phyloP scores from a whole-genome alignment of 1,140 invertebrate species.

The Bathynomus jamesi region DNA sequence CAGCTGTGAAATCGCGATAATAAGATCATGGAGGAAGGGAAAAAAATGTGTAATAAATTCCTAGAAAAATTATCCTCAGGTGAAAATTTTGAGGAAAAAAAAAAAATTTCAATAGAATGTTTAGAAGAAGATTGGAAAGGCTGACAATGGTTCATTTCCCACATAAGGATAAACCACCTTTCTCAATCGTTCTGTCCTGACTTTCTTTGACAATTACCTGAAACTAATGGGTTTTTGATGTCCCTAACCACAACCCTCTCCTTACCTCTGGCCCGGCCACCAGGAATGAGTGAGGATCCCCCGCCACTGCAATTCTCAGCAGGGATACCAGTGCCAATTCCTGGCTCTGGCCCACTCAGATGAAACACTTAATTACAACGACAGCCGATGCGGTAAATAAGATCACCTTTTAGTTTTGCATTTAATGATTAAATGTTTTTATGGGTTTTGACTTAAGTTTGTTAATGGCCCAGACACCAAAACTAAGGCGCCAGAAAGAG shows the following conservation, averaged over 20 bases:
- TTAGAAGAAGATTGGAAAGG: background rate
- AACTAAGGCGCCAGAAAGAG: too few relatives aligned
- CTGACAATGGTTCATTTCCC: background rate
- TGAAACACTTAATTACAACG: background rate
- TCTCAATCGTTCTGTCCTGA: too few relatives aligned
- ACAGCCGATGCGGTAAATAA: background rate
- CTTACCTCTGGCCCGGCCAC: background rate
- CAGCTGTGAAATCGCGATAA: too few relatives aligned
- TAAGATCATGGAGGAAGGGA: too few relatives aligned
- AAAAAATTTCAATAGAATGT: too few relatives aligned
- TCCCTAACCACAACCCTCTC: background rate
- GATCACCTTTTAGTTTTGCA: background rate
- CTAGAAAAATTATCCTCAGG: too few relatives aligned
- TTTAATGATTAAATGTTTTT: background rate
- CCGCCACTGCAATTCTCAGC: background rate
- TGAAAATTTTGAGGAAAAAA: too few relatives aligned
- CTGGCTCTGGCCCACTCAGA: background rate
- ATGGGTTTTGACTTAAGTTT: too few relatives aligned
- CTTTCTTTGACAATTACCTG: conserved; percentile 1
- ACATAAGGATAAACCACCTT: too few relatives aligned
- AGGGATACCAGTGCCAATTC: background rate
- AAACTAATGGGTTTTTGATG: background rate
- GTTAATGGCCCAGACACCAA: too few relatives aligned
- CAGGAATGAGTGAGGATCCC: background rate
- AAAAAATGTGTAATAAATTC: too few relatives aligned